Conservation (phyloP, 2,113 vertebrate species). For the Carlito syrichta region DNA sequence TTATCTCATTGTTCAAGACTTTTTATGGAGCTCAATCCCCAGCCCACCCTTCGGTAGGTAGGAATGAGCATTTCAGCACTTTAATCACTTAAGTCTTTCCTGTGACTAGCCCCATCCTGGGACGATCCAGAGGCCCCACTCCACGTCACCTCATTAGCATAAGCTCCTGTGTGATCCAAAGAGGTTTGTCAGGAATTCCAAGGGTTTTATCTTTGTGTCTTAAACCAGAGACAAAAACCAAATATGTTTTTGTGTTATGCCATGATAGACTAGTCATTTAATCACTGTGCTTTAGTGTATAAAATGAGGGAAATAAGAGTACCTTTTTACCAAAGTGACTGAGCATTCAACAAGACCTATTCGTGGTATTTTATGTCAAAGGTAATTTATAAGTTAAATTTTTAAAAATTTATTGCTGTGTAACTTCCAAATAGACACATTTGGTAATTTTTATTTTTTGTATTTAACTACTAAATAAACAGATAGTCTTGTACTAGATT, state of each 20-base stretch:
- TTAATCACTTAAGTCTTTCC: background rate
- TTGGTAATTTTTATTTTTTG: background rate
- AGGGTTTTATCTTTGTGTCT: background rate
- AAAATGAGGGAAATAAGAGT: background rate
- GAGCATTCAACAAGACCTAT: background rate
- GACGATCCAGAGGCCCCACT: background rate
- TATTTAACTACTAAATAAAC: background rate
- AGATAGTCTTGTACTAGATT: background rate
- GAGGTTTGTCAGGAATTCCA: background rate
- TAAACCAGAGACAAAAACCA: background rate
- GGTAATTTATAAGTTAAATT: background rate
- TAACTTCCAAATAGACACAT: background rate
- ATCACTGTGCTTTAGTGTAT: conserved; percentile 2
- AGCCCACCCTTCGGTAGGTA: background rate
- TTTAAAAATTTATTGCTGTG: background rate
- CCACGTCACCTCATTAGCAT: background rate
- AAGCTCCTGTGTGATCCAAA: background rate
- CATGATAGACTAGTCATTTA: background rate
- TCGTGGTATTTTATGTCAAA: background rate
- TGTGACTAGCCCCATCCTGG: background rate
- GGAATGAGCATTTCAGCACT: background rate
- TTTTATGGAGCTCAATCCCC: background rate
- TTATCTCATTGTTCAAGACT: background rate
- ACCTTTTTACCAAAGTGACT: background rate
- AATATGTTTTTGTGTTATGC: background rate